Evolutionary conservation across 1,140 invertebrate genomes (phyloP).

Genomic region (Leptoteleia sp.): DNA sequence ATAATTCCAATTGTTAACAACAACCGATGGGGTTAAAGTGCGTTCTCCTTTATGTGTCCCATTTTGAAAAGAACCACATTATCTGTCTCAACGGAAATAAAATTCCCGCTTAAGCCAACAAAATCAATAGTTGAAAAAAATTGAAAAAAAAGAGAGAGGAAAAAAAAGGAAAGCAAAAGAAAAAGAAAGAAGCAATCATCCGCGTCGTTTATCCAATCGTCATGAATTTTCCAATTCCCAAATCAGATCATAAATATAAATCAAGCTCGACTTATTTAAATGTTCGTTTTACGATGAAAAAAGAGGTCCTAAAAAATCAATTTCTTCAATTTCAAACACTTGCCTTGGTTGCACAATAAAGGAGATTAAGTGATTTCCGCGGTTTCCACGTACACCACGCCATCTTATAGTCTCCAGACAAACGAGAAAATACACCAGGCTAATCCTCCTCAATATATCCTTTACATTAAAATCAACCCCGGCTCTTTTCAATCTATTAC

Average conservation of each 20-base stretch:
- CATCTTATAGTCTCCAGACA: slow-evolving; percentile 33
- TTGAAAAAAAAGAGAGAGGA: no score
- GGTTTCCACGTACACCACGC: slow-evolving; percentile 32
- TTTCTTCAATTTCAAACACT: slow-evolving; percentile 41
- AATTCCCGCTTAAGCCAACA: no score
- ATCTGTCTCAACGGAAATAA: no score
- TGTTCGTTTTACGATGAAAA: slow-evolving; percentile 24
- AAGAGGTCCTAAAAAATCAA: slow-evolving; percentile 28
- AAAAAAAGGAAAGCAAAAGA: no score
- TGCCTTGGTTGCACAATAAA: slow-evolving; percentile 36
- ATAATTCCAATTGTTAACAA: no score
- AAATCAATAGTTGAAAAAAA: no score
- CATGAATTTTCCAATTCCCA: slow-evolving; percentile 10
- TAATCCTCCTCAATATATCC: slow-evolving; percentile 11
- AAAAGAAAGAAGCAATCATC: no score
- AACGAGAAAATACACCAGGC: slow-evolving; percentile 19
- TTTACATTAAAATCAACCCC: slow-evolving; percentile 5
- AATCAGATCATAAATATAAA: slow-evolving; percentile 18
- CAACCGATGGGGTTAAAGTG: no score
- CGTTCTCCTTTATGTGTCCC: no score
- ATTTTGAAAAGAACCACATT: no score
- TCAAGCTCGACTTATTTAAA: slow-evolving; percentile 32
- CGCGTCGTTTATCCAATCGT: slow-evolving; percentile 16
- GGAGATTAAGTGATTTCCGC: slow-evolving; percentile 49
- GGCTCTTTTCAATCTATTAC: background rate